Percentiles rank a stretch among this genome's conserved stretches.
phyloP scores from a whole-genome alignment of 2,888 invertebrate species.

The Boloria selene region DNA sequence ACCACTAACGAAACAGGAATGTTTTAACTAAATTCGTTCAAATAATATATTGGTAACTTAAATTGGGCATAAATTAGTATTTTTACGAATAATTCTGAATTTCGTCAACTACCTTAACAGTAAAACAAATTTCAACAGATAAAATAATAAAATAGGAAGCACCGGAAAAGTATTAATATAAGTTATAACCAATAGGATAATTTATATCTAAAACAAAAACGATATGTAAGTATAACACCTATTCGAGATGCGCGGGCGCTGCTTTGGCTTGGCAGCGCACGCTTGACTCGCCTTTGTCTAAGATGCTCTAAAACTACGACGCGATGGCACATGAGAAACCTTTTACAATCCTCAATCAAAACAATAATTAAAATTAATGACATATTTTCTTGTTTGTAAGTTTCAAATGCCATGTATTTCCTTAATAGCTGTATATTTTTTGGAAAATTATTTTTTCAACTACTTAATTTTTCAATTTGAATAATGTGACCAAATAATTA shows the following conservation, averaged over 20 bases:
- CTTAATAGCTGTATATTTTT: background rate
- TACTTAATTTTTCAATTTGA: background rate
- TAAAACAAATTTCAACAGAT: slow-evolving; percentile 77
- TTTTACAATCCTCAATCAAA: slow-evolving; percentile 5
- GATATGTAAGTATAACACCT: slow-evolving; percentile 43
- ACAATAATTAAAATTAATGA: slow-evolving; percentile 15
- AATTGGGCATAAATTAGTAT: slow-evolving; percentile 65
- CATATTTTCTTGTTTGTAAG: background rate
- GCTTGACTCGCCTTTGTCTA: slow-evolving; percentile 10
- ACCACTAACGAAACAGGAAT: slow-evolving; percentile 81
- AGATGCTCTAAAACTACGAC: slow-evolving; percentile 5
- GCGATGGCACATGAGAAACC: slow-evolving; percentile 26
- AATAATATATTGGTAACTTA: slow-evolving; percentile 79
- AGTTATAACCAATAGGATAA: slow-evolving; percentile 60
- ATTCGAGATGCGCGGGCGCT: slow-evolving; percentile 12
- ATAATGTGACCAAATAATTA: slow-evolving; percentile 13
- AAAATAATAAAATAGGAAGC: slow-evolving; percentile 78
- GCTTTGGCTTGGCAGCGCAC: slow-evolving; percentile 24
- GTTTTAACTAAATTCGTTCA: slow-evolving; percentile 79
- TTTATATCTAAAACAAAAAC: slow-evolving; percentile 56
- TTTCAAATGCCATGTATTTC: background rate
- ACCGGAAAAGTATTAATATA: slow-evolving; percentile 70
- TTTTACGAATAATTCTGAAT: slow-evolving; percentile 57
- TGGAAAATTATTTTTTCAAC: background rate
- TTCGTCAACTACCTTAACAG: slow-evolving; percentile 68